phyloP scores from a whole-genome alignment of 2,797 vertebrate species.

The Fistularia commersonii region DNA sequence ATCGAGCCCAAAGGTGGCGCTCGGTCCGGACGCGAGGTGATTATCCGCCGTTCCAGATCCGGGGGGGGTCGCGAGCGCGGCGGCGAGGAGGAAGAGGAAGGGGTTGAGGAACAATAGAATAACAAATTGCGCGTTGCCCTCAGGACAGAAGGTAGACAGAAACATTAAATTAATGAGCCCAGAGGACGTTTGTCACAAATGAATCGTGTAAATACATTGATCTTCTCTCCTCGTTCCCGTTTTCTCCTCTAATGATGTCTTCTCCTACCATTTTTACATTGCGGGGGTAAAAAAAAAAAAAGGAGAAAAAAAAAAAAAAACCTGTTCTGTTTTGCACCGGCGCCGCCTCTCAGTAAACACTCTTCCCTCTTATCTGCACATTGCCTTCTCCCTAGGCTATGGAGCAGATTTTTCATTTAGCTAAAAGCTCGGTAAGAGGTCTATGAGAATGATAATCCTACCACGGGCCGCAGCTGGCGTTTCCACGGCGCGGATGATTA shows the following conservation, averaged over 20 bases:
- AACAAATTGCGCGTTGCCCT: constrained; percentile 91
- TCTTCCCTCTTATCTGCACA: constrained; percentile 92
- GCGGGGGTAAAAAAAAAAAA: constrained; percentile 72
- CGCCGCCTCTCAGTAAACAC: constrained; percentile 95
- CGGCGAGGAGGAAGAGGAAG: constrained; percentile 37
- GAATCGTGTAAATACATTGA: constrained; percentile 99
- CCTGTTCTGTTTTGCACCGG: constrained; percentile 92
- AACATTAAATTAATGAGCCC: constrained; percentile 99
- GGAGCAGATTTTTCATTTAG: constrained; percentile 99
- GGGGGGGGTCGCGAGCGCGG: no score
- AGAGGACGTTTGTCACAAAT: constrained; percentile 97
- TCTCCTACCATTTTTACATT: constrained; percentile 80
- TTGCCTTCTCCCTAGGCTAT: constrained; percentile 98
- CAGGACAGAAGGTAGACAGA: constrained; percentile 97
- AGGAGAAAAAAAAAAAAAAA: no score
- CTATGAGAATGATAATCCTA: constrained; percentile 99
- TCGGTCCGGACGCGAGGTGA: constrained; percentile 33
- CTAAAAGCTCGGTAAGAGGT: constrained; percentile 99
- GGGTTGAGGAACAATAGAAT: constrained; percentile 76
- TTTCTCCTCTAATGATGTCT: constrained; percentile 59
- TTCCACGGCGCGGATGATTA: constrained; percentile 98
- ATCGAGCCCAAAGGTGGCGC: constrained; percentile 53
- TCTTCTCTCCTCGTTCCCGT: constrained; percentile 79
- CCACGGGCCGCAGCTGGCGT: constrained; percentile 96
- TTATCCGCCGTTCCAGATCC: background rate